Evolutionary conservation across 1,140 invertebrate genomes (phyloP).

Genomic region (Drosophila subobscura): DNA sequence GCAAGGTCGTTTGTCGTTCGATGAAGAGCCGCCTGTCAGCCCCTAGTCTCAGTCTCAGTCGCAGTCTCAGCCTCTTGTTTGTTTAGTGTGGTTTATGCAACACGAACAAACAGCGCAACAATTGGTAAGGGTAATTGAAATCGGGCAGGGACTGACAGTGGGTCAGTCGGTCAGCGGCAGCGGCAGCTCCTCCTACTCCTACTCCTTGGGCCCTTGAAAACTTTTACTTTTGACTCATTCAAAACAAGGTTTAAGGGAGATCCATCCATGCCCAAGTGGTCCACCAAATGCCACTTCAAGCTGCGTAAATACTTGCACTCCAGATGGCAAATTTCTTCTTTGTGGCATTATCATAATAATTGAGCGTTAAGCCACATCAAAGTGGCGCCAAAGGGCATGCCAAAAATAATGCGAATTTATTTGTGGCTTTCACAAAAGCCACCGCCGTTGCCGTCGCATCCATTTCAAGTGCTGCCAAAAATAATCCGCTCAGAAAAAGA

Average conservation of each 20-base stretch:
- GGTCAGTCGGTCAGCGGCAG: constrained; percentile 13
- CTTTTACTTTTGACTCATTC: constrained; percentile 2
- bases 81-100: constrained; percentile 68
- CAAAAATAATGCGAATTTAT: constrained; percentile 54
- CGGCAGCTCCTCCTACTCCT: neutral
- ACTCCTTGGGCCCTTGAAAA: constrained; percentile 19
- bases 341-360: constrained; percentile 44
- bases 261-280: constrained; percentile 26
- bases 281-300: constrained; percentile 16
- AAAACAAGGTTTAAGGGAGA: neutral
- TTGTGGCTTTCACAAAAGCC: constrained; percentile 54
- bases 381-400: constrained; percentile 42
- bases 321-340: constrained; percentile 67
- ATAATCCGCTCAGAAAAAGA: constrained; percentile 32
- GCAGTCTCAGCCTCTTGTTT: constrained; percentile 21
- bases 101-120: constrained; percentile 52
- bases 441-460: constrained; percentile 18
- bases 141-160: constrained; percentile 4
- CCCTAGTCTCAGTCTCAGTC: constrained; percentile 8
- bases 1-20: constrained; percentile 59
- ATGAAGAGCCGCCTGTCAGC: constrained; percentile 42
- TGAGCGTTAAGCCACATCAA: constrained; percentile 65
- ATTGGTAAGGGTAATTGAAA: constrained; percentile 61
- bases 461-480: constrained; percentile 34
- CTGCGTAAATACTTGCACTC: constrained; percentile 67